These are phyloP conservation scores for Apis florea DNA, from an alignment of 1,140 invertebrate genomes.

Conservation along the genomic window DNA sequence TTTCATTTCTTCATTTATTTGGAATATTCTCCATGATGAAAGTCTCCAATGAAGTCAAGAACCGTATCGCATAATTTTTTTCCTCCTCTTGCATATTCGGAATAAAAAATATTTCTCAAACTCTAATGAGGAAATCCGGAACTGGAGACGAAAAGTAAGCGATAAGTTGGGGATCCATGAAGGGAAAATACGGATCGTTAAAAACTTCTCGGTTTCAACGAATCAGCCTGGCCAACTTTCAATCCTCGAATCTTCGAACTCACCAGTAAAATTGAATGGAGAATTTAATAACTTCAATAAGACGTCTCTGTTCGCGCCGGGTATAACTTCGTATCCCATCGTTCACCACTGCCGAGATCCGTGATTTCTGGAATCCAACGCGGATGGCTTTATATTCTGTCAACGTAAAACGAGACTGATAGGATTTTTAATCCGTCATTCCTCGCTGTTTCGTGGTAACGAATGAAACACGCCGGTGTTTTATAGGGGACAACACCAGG, in stretches of 20 bases:
- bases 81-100: neutral
- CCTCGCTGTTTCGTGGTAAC: neutral
- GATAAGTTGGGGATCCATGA: too few species aligned
- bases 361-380: neutral
- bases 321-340: neutral
- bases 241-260: neutral
- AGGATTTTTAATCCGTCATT: conserved; percentile 13
- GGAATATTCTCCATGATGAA: too few species aligned
- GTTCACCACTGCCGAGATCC: neutral
- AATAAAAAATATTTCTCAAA: too few species aligned
- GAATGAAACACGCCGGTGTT: neutral
- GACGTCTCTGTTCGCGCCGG: neutral
- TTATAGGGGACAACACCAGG: neutral
- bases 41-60: too few species aligned
- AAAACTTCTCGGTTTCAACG: neutral
- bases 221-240: neutral
- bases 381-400: neutral
- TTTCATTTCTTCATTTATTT: too few species aligned
- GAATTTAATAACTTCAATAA: neutral
- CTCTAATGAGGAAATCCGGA: too few species aligned
- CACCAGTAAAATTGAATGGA: neutral
- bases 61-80: too few species aligned
- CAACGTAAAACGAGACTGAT: neutral
- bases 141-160: too few species aligned
- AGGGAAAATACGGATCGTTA: neutral